Evolutionary conservation across 2,797 vertebrate genomes (phyloP).

Genomic region (Micropoecilia bifurca): DNA sequence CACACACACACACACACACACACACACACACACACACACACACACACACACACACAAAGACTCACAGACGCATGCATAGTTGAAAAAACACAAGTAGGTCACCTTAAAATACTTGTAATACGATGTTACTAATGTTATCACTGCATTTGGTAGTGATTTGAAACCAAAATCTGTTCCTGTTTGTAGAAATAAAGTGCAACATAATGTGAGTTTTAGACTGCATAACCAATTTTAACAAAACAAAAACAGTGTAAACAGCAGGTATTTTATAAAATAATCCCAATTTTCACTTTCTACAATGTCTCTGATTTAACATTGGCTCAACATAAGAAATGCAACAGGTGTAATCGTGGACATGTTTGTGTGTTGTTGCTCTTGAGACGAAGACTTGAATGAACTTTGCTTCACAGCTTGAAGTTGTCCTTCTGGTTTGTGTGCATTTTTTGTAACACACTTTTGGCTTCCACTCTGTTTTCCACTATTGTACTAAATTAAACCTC

Average conservation of each 20-base stretch:
- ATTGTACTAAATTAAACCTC: not conserved
- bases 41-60: constrained; percentile 8
- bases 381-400: not conserved
- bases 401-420: not conserved
- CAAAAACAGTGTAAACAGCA: not conserved
- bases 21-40: too few species aligned
- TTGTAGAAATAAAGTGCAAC: not conserved
- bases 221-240: not conserved
- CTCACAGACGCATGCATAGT: not conserved
- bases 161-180: not conserved
- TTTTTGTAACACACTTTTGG: not conserved
- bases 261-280: not conserved
- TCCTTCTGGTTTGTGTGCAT: not conserved
- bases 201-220: not conserved
- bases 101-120: not conserved
- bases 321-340: not conserved
- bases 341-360: not conserved
- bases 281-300: not conserved
- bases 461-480: not conserved
- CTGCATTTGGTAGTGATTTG: not conserved
- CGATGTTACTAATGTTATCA: not conserved
- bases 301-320: not conserved
- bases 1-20: too few species aligned
- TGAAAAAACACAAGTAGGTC: not conserved
- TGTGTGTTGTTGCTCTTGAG: not conserved